These are phyloP conservation scores for Thereva nobilitata DNA, from an alignment of 2,888 invertebrate species.

Conservation along the genomic window DNA sequence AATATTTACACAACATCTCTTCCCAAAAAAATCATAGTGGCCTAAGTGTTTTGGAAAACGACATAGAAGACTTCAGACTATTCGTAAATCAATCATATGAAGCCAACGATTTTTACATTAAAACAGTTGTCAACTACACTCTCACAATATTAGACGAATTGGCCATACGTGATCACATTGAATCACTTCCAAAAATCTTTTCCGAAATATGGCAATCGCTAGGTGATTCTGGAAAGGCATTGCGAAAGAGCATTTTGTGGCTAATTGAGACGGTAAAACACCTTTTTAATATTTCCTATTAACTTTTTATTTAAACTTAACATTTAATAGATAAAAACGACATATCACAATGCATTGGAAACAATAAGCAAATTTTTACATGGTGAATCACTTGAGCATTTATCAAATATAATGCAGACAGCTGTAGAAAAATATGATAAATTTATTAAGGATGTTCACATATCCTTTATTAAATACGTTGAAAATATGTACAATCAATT, in stretches of 20 bases:
- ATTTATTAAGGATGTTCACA: slow-evolving; percentile 77
- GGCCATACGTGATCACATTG: slow-evolving; percentile 75
- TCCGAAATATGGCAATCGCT: slow-evolving; percentile 84
- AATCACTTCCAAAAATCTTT: slow-evolving; percentile 77
- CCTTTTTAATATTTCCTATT: not conserved
- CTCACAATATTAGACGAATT: slow-evolving; percentile 76
- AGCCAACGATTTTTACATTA: slow-evolving; percentile 82
- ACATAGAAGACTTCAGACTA: slow-evolving; percentile 63
- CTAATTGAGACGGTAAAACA: slow-evolving; percentile 67
- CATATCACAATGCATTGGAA: slow-evolving; percentile 71
- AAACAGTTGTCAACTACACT: slow-evolving; percentile 73
- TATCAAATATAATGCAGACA: slow-evolving; percentile 69
- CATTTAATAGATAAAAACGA: slow-evolving; percentile 64
- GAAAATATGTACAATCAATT: slow-evolving; percentile 76
- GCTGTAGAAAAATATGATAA: slow-evolving; percentile 77
- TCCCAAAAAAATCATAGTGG: slow-evolving; percentile 48
- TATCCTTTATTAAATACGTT: slow-evolving; percentile 68
- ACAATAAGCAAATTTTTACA: slow-evolving; percentile 71
- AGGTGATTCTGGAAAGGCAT: slow-evolving; percentile 81
- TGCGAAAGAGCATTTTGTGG: slow-evolving; percentile 75
- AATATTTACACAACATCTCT: not conserved
- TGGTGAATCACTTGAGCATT: slow-evolving; percentile 75
- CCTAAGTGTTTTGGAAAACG: slow-evolving; percentile 69
- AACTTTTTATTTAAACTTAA: slow-evolving; percentile 6
- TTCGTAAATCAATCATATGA: slow-evolving; percentile 79